A percentile compares a stretch with the other conserved stretches of the same genome.
Evolutionary conservation across 2,113 vertebrate genomes (phyloP).

Genomic region (Nibea coibor): DNA sequence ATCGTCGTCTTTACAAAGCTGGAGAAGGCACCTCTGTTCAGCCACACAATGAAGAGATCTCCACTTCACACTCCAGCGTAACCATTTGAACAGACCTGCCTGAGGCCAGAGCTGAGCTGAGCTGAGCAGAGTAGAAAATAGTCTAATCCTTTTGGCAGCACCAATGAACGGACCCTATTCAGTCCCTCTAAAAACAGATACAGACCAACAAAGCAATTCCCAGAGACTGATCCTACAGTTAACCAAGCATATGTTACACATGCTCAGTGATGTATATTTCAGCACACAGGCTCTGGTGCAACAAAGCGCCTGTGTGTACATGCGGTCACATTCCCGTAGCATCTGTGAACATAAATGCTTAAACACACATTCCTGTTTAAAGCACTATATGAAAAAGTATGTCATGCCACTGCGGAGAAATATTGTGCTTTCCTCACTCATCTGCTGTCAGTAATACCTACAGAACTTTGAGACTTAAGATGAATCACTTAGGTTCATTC

Average conservation of each 20-base stretch:
- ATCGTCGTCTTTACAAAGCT: slow-evolving; percentile 6
- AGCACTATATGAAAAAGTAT: not conserved
- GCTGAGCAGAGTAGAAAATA: slow-evolving; percentile 71
- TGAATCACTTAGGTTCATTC: not conserved
- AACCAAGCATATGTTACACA: slow-evolving; percentile 51
- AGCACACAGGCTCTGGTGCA: slow-evolving; percentile 10
- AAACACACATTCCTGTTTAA: not conserved
- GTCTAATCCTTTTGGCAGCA: slow-evolving; percentile 74
- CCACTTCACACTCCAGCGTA: slow-evolving; percentile 50
- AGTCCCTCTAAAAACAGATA: slow-evolving; percentile 58
- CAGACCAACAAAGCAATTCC: slow-evolving; percentile 48
- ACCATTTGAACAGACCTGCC: slow-evolving; percentile 67
- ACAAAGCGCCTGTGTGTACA: slow-evolving; percentile 16
- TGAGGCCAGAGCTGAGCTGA: slow-evolving; percentile 63
- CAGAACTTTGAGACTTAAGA: not conserved
- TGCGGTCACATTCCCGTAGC: not conserved
- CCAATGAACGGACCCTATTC: slow-evolving; percentile 59
- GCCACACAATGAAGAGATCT: slow-evolving; percentile 49
- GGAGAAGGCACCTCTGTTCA: slow-evolving; percentile 28
- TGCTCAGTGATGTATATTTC: slow-evolving; percentile 49
- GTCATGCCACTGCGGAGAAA: not conserved
- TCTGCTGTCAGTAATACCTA: not conserved
- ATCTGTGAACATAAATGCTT: not conserved
- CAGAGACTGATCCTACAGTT: slow-evolving; percentile 57
- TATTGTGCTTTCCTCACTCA: not conserved